Conservation (phyloP, 1,140 invertebrate genomes). For the Arion vulgaris region DNA sequence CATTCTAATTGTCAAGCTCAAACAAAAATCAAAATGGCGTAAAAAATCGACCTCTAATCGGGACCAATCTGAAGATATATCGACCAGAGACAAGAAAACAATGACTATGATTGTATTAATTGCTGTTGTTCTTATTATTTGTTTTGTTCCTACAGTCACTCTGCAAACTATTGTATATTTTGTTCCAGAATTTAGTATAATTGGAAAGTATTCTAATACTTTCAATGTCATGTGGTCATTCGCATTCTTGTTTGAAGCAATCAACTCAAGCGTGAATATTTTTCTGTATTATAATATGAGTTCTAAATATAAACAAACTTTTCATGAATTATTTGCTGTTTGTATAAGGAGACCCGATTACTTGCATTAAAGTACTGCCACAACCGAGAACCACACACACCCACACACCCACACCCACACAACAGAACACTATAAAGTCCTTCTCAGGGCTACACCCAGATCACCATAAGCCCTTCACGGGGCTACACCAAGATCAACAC, state of each 20-base stretch:
- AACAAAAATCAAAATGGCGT: conserved; percentile 6
- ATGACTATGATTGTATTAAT: conserved; percentile 10
- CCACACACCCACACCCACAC: no score
- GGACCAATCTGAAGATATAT: not conserved
- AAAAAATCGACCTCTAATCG: not conserved
- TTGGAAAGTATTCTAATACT: not conserved
- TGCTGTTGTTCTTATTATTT: not conserved
- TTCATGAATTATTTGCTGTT: not conserved
- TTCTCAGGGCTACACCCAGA: no score
- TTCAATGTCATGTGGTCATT: not conserved
- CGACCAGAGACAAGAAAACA: not conserved
- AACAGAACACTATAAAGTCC: no score
- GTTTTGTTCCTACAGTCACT: not conserved
- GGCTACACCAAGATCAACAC: no score
- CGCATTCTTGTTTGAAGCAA: not conserved
- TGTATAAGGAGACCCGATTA: no score
- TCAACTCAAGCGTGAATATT: conserved; percentile 30
- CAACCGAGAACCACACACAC: no score
- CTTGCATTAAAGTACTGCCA: no score
- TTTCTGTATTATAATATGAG: conserved; percentile 30
- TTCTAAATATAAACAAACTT: conserved; percentile 15
- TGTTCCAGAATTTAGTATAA: not conserved
- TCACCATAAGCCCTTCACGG: no score
- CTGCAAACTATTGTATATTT: not conserved
- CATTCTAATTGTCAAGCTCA: not conserved